phyloP scores from a whole-genome alignment of 2,888 invertebrate genomes.

The Aspidiotus destructor region DNA sequence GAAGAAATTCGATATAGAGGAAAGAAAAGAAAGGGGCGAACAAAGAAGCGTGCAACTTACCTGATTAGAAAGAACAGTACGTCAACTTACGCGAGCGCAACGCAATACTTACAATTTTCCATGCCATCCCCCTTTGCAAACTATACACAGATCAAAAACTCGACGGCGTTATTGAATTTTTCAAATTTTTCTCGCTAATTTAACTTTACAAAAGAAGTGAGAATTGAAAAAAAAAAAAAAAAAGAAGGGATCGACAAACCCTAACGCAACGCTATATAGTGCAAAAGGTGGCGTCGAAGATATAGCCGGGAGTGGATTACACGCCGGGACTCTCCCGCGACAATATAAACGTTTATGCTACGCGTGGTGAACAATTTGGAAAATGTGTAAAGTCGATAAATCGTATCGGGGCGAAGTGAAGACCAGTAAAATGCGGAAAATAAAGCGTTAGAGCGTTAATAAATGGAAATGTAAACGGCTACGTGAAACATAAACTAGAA shows the following conservation, averaged over 20 bases:
- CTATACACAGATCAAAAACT: no score
- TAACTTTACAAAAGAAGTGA: not conserved
- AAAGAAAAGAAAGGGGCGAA: no score
- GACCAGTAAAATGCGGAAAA: slow-evolving; percentile 9
- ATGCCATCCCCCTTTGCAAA: no score
- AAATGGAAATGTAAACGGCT: slow-evolving; percentile 28
- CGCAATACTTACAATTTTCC: no score
- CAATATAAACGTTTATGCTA: slow-evolving; percentile 18
- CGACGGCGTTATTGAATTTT: slow-evolving; percentile 2
- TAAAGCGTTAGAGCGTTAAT: slow-evolving; percentile 29
- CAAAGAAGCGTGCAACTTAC: no score
- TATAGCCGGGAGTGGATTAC: slow-evolving; percentile 12
- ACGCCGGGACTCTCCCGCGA: slow-evolving; percentile 9
- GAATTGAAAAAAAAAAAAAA: not conserved
- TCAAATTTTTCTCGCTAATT: slow-evolving; percentile 4
- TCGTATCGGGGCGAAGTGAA: slow-evolving; percentile 5
- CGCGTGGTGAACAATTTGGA: slow-evolving; percentile 19
- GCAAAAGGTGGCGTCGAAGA: slow-evolving; percentile 9
- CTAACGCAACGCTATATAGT: not conserved
- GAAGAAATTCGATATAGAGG: no score
- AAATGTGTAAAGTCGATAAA: slow-evolving; percentile 25
- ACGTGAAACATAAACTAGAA: slow-evolving; percentile 11
- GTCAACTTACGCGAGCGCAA: no score
- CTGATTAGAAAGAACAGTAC: no score
- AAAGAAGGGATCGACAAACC: not conserved